Evolutionary conservation across 1,140 invertebrate genomes (phyloP), one percentile per base, ranked within the genome.

Genomic region (Pseudobourletiella spinata): DNA sequence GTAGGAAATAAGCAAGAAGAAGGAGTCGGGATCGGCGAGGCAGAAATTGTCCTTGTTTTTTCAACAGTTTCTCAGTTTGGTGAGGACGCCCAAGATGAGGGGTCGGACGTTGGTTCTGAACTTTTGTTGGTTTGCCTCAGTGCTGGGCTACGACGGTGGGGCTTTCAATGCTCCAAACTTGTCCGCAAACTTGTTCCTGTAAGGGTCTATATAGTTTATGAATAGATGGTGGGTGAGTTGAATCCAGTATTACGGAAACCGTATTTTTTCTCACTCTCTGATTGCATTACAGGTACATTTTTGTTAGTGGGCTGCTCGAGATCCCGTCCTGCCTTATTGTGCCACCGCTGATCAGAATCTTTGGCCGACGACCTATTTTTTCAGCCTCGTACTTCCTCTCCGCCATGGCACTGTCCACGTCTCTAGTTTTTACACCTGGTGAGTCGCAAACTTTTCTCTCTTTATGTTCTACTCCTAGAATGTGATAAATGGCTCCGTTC

Each of bases 161-260:
- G 67, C 70, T 22, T 55, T 72, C 8, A 70, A 71, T 61, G 54
- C 70, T 28, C 71, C 71, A 0, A 70, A 70, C 48, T 57, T 70
- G 22, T 61, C 64, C 6, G 50, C 66, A 15, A 63, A 70, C 56
- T 28, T 50, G 56, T 68, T 63, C 28, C 14, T 70, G 64, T 70
- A 60, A 48, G 54, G n/a, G n/a, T n/a, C n/a, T n/a, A n/a, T n/a
- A n/a, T n/a, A n/a, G n/a, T n/a, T n/a, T n/a, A n/a, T n/a, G n/a
- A n/a, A n/a, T n/a, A n/a, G n/a, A n/a, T n/a, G n/a, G n/a, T n/a
- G n/a, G n/a, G n/a, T n/a, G n/a, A n/a, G n/a, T n/a, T n/a, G n/a
- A n/a, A n/a, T n/a, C n/a, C n/a, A n/a, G n/a, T n/a, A n/a, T n/a
- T n/a, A n/a, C n/a, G n/a, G n/a, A n/a, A n/a, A n/a, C n/a, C n/a